Evolutionary conservation across 2,888 invertebrate species (phyloP).

Genomic region (Ophion costatus): DNA sequence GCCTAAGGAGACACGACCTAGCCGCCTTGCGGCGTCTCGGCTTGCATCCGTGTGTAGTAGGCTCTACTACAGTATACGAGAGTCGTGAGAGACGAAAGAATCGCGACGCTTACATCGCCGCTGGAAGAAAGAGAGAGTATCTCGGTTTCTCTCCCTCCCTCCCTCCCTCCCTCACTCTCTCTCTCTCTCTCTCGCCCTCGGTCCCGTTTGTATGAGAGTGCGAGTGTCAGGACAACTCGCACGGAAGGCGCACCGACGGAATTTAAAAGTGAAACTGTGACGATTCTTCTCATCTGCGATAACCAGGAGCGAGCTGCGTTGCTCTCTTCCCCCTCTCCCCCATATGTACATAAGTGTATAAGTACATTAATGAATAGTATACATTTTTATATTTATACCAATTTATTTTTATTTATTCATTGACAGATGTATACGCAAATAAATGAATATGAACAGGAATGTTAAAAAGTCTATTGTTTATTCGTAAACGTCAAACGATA

Average conservation of each 20-base stretch:
- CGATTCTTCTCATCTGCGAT: constrained; percentile 68
- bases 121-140: constrained; percentile 45
- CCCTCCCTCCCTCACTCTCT: neutral
- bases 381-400: no score
- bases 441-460: no score
- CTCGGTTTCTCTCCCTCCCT: neutral
- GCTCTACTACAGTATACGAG: neutral
- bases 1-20: constrained; percentile 76
- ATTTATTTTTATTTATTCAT: no score
- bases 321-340: neutral
- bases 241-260: constrained; percentile 69
- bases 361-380: no score
- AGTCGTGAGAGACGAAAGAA: constrained; percentile 59
- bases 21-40: constrained; percentile 70
- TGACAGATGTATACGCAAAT: no score
- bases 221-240: constrained; percentile 55
- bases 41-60: constrained; percentile 1
- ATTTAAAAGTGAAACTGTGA: constrained; percentile 81
- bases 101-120: constrained; percentile 20
- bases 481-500: no score
- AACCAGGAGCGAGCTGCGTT: neutral
- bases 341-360: no score
- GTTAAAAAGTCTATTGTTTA: no score
- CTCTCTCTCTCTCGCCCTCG: neutral
- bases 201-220: constrained; percentile 54